These are phyloP conservation scores for Cyprinodon tularosa DNA, from an alignment of 2,113 vertebrate genomes.

Conservation along the genomic window DNA sequence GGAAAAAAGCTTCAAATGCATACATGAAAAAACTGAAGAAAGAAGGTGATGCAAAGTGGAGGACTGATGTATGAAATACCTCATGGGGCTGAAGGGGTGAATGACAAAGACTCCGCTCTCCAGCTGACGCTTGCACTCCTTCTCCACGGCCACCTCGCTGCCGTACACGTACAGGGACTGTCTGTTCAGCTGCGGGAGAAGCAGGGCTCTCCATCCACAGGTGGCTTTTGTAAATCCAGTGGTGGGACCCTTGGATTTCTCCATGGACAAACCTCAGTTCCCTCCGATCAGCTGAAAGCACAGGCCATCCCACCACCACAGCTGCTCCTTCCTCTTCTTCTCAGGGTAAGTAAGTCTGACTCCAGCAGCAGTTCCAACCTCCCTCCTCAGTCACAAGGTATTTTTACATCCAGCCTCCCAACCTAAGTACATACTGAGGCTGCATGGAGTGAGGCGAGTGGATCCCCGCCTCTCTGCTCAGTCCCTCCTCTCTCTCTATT, in stretches of 20 bases:
- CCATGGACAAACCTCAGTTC: conserved; percentile 57
- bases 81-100: conserved; percentile 81
- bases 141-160: conserved; percentile 81
- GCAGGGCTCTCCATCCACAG: conserved; percentile 75
- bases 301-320: conserved; percentile 65
- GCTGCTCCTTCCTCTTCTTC: conserved; percentile 31
- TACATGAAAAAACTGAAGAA: neutral
- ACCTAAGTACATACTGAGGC: conserved; percentile 60
- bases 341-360: conserved; percentile 36
- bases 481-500: conserved; percentile 48
- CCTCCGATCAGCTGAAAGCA: conserved; percentile 41
- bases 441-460: conserved; percentile 49
- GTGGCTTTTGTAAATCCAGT: conserved; percentile 54
- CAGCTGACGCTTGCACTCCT: conserved; percentile 75
- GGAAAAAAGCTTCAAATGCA: neutral
- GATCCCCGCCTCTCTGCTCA: conserved; percentile 57
- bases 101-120: conserved; percentile 78
- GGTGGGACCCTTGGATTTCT: conserved; percentile 60
- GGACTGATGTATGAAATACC: conserved; percentile 65
- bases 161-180: conserved; percentile 82
- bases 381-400: conserved; percentile 60
- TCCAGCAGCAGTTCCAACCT: conserved; percentile 40
- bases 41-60: neutral
- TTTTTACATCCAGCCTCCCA: conserved; percentile 69
- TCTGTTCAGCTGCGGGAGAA: conserved; percentile 79